Conservation (phyloP, 2,113 vertebrate species). For the Burhinus oedicnemus region DNA sequence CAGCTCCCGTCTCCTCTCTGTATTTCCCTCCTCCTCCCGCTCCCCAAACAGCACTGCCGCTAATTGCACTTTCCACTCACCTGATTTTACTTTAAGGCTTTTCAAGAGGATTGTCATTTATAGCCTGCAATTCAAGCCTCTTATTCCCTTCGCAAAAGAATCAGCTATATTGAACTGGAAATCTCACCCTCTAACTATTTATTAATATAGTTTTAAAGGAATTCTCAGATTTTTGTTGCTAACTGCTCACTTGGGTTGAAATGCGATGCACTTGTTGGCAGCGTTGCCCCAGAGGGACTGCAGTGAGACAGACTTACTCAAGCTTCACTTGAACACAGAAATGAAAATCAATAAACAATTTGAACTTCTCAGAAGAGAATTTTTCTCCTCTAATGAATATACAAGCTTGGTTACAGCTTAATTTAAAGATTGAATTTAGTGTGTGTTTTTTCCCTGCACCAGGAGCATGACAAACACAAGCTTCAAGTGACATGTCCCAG, state of each 20-base stretch:
- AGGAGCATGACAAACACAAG: constrained; percentile 79
- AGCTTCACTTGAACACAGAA: constrained; percentile 94
- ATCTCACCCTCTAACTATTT: constrained; percentile 69
- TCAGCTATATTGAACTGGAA: constrained; percentile 68
- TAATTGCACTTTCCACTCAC: constrained; percentile 14
- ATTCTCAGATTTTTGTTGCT: constrained; percentile 74
- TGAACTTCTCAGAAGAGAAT: constrained; percentile 98
- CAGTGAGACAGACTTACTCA: constrained; percentile 90
- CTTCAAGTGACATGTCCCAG: constrained; percentile 66
- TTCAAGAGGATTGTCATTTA: constrained; percentile 33
- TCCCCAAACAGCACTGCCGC: background rate
- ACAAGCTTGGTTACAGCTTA: constrained; percentile 94
- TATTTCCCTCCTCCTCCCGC: background rate
- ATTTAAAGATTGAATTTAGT: constrained; percentile 84
- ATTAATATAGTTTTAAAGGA: constrained; percentile 79
- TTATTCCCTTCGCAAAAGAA: constrained; percentile 61
- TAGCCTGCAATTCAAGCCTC: constrained; percentile 3
- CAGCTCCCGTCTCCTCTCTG: background rate
- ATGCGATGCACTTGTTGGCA: constrained; percentile 78
- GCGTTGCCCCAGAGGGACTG: constrained; percentile 78
- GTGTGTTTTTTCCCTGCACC: constrained; percentile 77
- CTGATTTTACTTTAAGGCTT: constrained; percentile 7
- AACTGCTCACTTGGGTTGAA: constrained; percentile 73
- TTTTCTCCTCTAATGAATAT: constrained; percentile 97
- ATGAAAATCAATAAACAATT: constrained; percentile 99